Evolutionary conservation across 2,113 vertebrate genomes (phyloP).

Genomic region (Tichodroma muraria): DNA sequence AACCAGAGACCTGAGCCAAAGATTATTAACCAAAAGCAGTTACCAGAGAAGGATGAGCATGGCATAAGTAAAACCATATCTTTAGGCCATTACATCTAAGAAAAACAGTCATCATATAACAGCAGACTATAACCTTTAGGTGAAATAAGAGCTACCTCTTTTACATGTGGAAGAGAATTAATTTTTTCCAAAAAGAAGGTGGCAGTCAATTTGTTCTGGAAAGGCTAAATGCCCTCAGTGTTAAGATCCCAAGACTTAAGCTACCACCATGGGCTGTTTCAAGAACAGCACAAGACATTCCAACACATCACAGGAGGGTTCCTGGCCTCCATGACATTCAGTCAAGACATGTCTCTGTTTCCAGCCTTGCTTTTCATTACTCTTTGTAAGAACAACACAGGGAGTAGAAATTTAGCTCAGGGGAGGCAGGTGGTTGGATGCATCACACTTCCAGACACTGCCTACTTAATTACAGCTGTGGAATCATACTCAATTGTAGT

Average conservation of each 20-base stretch:
- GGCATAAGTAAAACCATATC: background rate
- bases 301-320: background rate
- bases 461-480: background rate
- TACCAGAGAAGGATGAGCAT: background rate
- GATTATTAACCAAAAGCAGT: background rate
- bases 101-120: background rate
- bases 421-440: background rate
- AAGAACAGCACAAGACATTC: background rate
- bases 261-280: background rate
- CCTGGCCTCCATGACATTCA: background rate
- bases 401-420: background rate
- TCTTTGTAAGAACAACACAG: background rate
- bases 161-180: background rate
- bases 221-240: background rate
- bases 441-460: background rate
- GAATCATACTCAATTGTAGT: background rate
- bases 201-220: background rate
- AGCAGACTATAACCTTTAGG: background rate
- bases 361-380: background rate
- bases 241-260: background rate
- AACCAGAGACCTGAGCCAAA: background rate
- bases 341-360: background rate
- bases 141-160: background rate
- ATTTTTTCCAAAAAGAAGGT: background rate
- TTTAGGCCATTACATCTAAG: background rate